Evolutionary conservation across 2,888 invertebrate genomes (phyloP).

Genomic region (Spodoptera littoralis): DNA sequence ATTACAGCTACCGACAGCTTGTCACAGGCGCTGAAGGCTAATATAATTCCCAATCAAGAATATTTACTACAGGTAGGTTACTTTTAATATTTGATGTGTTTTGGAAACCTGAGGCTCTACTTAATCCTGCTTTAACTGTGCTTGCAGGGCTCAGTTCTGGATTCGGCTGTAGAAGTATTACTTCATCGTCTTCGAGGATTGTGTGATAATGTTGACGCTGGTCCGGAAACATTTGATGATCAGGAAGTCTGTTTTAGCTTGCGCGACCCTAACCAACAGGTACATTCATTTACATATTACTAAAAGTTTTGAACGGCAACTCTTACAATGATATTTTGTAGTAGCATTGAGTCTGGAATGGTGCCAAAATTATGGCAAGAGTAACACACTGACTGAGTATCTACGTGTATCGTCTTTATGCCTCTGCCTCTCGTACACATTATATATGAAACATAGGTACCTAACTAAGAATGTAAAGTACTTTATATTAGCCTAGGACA

Average conservation of each 20-base stretch:
- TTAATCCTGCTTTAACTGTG: conserved; percentile 8
- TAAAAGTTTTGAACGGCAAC: too few species aligned
- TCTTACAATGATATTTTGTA: too few species aligned
- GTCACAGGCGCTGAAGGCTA: conserved; percentile 93
- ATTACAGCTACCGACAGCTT: conserved; percentile 93
- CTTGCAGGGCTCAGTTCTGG: conserved; percentile 95
- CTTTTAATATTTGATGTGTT: neutral
- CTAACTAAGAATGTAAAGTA: too few species aligned
- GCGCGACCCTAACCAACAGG: conserved; percentile 90
- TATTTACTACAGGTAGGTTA: conserved; percentile 91
- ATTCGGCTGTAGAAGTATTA: conserved; percentile 96
- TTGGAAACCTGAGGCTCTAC: neutral
- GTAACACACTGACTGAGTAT: too few species aligned
- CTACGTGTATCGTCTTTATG: too few species aligned
- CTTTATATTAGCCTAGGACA: too few species aligned
- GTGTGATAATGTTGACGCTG: conserved; percentile 97
- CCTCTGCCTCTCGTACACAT: too few species aligned
- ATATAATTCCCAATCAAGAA: conserved; percentile 97
- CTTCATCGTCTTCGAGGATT: conserved; percentile 96
- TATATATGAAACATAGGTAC: too few species aligned
- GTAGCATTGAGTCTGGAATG: too few species aligned
- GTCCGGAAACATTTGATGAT: conserved; percentile 97
- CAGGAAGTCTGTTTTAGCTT: conserved; percentile 97
- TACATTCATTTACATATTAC: conserved; percentile 50
- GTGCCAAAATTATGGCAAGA: too few species aligned